Base-by-base conservation (phyloP, 2,113 vertebrate genomes). In the Petaurus breviceps region DNA sequence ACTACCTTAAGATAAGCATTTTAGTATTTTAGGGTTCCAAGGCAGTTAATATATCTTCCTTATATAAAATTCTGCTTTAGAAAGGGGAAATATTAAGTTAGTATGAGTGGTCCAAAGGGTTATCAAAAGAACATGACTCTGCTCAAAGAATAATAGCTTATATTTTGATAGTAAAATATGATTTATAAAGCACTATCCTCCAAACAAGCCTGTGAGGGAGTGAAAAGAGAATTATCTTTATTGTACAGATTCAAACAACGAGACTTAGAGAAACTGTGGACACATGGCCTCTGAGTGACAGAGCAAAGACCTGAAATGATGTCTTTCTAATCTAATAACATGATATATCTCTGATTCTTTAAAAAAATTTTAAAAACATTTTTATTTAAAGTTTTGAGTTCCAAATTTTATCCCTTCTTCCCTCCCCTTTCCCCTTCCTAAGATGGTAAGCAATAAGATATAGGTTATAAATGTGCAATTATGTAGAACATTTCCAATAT, bases 41-140 rank as follows among this genome's bases (percentile, higher is more conserved):
- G 55, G 93, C n/a, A 93, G 91, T 91, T 90, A 95, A 91, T 8
- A 46, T 54, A 90, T 25, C 28, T 90, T 84, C 84, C 53, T 95
- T 24, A 95, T 10, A 26, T 8, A 77, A 57, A 47, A 52, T 25
- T 49, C 49, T 46, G 51, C 2, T 92, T 43, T 50, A 84, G 46
- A 68, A 68, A 10, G n/a, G 37, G 51, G 68, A 54, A 91, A 90
- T 90, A 84, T 90, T 96, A 89, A 90, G 4, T 68, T 37, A 26
- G 31, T n/a, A 51, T 19, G 3, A 51, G 51, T 89, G 5, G 4
- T 28, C n/a, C 22, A 61, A 46, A 53, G 90, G 54, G 5, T 77
- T 77, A 77, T 51, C 14, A 77, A 37, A 77, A 77, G 61, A 77
- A 77, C 16, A 19, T n/a, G 14, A n/a, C 14, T 77, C 37, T 19